A percentile compares a stretch with the other conserved stretches of the same genome.
phyloP scores from a whole-genome alignment of 2,113 vertebrate species.

The Psettodes erumei region DNA sequence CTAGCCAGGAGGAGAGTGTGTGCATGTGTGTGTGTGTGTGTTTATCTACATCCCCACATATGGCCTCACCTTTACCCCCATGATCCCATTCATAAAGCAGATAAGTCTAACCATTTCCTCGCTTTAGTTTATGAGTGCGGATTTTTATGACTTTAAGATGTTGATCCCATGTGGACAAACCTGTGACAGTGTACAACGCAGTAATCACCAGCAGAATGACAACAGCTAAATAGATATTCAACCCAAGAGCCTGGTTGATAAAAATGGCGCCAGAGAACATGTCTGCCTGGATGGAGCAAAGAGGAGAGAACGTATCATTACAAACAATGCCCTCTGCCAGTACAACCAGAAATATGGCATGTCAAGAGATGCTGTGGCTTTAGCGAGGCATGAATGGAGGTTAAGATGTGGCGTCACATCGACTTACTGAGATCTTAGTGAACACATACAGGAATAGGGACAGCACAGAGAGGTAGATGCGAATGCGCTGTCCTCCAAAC shows the following conservation, averaged over 20 bases:
- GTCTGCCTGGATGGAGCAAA: slow-evolving; percentile 86
- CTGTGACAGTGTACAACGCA: slow-evolving; percentile 94
- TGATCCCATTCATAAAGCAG: slow-evolving; percentile 15
- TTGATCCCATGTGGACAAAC: slow-evolving; percentile 70
- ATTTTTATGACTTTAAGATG: too few relatives aligned
- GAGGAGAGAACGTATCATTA: not conserved
- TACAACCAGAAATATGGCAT: not conserved
- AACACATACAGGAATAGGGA: slow-evolving; percentile 93
- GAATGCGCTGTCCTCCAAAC: slow-evolving; percentile 94
- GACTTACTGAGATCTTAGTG: slow-evolving; percentile 98
- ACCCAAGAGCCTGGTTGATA: slow-evolving; percentile 89
- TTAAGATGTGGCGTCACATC: not conserved
- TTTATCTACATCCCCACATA: slow-evolving; percentile 9
- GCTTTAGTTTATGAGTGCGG: slow-evolving; percentile 14
- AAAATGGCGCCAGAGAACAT: slow-evolving; percentile 95
- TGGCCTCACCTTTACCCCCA: slow-evolving; percentile 65
- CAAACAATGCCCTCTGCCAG: not conserved
- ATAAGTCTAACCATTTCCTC: slow-evolving; percentile 54
- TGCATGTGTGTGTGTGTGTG: not conserved
- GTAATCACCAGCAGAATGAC: slow-evolving; percentile 88
- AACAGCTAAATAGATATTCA: slow-evolving; percentile 94
- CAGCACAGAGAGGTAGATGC: slow-evolving; percentile 92
- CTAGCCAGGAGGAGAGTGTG: not conserved
- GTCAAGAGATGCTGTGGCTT: not conserved
- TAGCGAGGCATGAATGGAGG: not conserved